phyloP scores from a whole-genome alignment of 2,797 vertebrate species.

The Spatula versicolor region DNA sequence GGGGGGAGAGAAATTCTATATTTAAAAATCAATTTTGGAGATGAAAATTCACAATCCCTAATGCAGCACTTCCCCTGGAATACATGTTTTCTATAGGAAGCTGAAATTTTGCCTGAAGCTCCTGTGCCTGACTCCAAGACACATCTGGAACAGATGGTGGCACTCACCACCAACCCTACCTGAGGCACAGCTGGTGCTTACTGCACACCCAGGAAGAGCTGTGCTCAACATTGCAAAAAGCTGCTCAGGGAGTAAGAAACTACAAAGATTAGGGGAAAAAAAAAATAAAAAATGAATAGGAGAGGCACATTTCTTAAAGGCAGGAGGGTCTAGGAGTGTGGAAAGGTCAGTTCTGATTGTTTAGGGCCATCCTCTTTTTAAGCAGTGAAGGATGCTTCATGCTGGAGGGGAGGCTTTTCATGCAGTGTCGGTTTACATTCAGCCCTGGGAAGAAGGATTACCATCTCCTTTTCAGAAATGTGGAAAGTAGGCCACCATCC shows the following conservation, averaged over 20 bases:
- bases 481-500: conserved; percentile 58
- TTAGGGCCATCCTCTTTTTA: conserved; percentile 7
- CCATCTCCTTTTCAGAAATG: conserved; percentile 28
- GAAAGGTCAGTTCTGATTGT: conserved; percentile 25
- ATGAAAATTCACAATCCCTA: background rate
- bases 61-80: background rate
- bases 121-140: background rate
- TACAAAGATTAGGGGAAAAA: background rate
- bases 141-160: background rate
- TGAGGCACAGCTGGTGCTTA: background rate
- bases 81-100: background rate
- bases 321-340: background rate
- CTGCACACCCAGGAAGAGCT: background rate
- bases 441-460: conserved; percentile 4
- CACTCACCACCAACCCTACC: background rate
- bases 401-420: conserved; percentile 19
- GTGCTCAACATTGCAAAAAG: background rate
- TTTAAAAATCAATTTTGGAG: background rate
- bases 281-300: background rate
- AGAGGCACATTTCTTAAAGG: background rate
- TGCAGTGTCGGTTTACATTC: background rate
- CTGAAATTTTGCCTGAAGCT: background rate
- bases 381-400: background rate
- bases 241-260: background rate
- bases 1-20: background rate